These are phyloP conservation scores for Zhengitettix transpicula DNA, from an alignment of 2,888 invertebrate genomes.

Conservation along the genomic window DNA sequence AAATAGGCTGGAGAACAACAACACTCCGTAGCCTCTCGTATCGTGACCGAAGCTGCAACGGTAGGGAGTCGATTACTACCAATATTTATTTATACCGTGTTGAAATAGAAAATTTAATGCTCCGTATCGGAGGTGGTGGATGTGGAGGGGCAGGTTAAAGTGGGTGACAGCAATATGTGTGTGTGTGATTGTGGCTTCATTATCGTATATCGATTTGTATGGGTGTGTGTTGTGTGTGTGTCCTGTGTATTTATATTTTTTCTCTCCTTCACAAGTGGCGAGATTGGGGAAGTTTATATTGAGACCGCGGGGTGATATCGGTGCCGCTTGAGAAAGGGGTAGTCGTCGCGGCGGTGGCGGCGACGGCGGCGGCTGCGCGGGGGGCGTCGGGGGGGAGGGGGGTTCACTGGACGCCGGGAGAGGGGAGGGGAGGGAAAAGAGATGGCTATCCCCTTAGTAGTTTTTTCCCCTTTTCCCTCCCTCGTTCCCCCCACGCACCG, in stretches of 20 bases:
- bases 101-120: conserved; percentile 10
- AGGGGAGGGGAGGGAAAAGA: conserved; percentile 7
- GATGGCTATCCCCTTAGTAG: conserved; percentile 12
- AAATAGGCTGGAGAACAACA: neutral
- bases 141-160: conserved; percentile 2
- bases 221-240: neutral
- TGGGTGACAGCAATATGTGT: neutral
- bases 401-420: neutral
- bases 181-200: conserved; percentile 5
- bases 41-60: neutral
- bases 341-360: neutral
- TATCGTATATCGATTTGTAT: conserved; percentile 6
- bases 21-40: neutral
- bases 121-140: neutral
- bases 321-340: neutral
- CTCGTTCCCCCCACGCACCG: conserved; percentile 6
- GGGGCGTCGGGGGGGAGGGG: conserved; percentile 1
- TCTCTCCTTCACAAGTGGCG: conserved; percentile 9
- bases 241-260: neutral
- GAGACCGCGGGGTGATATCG: conserved; percentile 3
- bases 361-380: conserved; percentile 3
- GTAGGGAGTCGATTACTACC: neutral
- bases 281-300: conserved; percentile 7
- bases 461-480: conserved; percentile 11
- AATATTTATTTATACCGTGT: conserved; percentile 10